phyloP scores from a whole-genome alignment of 2,797 vertebrate genomes.

The Molothrus ater region DNA sequence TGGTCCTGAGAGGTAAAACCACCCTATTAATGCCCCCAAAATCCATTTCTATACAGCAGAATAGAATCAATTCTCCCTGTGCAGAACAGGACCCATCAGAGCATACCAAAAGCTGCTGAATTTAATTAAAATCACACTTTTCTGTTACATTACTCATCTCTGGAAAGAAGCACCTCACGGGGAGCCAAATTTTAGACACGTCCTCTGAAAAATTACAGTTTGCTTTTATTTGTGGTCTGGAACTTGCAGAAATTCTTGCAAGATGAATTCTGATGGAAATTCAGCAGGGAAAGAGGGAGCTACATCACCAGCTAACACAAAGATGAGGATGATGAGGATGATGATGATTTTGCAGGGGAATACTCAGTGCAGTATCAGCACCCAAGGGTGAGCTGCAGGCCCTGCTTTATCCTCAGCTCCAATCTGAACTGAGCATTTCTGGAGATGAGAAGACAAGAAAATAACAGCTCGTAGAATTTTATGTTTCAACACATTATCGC shows the following conservation, averaged over 20 bases:
- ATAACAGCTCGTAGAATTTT: conserved; percentile 26
- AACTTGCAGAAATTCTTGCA: background rate
- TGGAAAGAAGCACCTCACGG: conserved; percentile 3
- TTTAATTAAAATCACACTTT: conserved; percentile 45
- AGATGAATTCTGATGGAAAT: conserved; percentile 17
- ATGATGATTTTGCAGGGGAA: background rate
- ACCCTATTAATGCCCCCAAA: background rate
- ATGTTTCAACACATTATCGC: conserved; percentile 1
- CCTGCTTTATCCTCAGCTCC: conserved; percentile 6
- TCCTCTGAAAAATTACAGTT: conserved; percentile 23
- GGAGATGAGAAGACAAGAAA: background rate
- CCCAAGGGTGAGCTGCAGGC: conserved; percentile 18
- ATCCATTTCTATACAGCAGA: background rate
- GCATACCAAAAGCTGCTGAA: conserved; percentile 51
- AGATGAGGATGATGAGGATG: background rate
- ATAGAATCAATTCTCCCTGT: background rate
- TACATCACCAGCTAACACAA: background rate
- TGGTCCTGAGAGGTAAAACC: background rate
- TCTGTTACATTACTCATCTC: conserved; percentile 47
- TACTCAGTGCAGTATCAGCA: background rate
- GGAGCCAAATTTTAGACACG: background rate
- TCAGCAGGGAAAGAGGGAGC: background rate
- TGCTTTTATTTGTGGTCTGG: conserved; percentile 34
- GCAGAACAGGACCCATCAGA: background rate
- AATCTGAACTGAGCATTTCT: background rate